A percentile compares a stretch with the other conserved stretches of the same genome.
Evolutionary conservation across 2,797 vertebrate genomes (phyloP).

Genomic region (Muraenolepis orangiensis): DNA sequence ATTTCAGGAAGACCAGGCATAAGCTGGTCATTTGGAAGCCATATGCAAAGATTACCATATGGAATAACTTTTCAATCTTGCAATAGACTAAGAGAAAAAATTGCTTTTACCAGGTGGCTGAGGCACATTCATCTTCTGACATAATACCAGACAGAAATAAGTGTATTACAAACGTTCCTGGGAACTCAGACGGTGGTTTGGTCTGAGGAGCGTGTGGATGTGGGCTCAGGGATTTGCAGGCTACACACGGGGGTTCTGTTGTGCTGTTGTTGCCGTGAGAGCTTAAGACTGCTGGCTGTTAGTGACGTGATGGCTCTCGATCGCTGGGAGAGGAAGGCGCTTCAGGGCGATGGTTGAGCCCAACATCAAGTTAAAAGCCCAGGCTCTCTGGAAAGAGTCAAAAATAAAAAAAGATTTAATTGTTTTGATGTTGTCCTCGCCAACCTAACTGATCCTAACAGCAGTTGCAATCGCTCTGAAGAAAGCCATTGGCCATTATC

Average conservation of each 20-base stretch:
- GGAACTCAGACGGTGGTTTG: conserved; percentile 57
- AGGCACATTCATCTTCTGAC: conserved; percentile 58
- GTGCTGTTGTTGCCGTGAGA: conserved; percentile 51
- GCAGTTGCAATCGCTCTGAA: conserved; percentile 29
- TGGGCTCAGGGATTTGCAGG: conserved; percentile 53
- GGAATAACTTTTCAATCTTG: conserved; percentile 40
- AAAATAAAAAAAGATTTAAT: conserved; percentile 8
- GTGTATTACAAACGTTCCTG: conserved; percentile 56
- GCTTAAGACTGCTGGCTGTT: conserved; percentile 51
- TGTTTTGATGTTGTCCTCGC: conserved; percentile 19
- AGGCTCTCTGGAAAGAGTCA: not conserved
- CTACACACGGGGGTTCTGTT: conserved; percentile 43
- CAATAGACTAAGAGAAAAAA: conserved; percentile 49
- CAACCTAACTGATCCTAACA: conserved; percentile 42
- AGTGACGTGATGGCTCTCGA: conserved; percentile 50
- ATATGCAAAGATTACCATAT: conserved; percentile 75
- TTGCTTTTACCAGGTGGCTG: conserved; percentile 53
- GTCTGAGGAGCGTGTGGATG: conserved; percentile 62
- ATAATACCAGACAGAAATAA: conserved; percentile 60
- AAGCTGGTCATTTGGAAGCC: conserved; percentile 73
- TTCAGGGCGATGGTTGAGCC: conserved; percentile 36
- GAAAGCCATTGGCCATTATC: conserved; percentile 29
- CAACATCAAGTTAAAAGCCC: conserved; percentile 25
- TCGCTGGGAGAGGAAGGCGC: conserved; percentile 41
- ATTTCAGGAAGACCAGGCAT: conserved; percentile 71